Base-by-base conservation (phyloP, 35 echinoderm and acorn worm genomes). In the Hemicentrotus pulcherrimus region DNA sequence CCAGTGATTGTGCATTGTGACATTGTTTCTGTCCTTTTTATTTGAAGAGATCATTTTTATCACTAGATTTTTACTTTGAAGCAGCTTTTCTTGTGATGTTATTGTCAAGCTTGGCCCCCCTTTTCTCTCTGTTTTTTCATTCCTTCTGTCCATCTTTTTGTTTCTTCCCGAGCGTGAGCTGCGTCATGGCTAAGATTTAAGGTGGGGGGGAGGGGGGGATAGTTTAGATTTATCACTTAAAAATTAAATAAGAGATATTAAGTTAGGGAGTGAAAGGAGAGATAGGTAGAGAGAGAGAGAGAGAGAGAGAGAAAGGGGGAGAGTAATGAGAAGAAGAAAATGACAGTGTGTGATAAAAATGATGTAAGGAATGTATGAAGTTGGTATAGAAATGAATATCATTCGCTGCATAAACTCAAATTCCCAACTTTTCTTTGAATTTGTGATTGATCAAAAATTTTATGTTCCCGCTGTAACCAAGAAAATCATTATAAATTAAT, bases 301-400 rank as follows among this genome's bases (percentile, higher is more conserved):
- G 61, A 28, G 61, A 65, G 60, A 65, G 14, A 65, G 60, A 65
- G 60, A 16, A 22, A 28, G 65, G 24, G 65, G 24, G 65, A 78
- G 28, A n/a, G 18, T 2, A 24, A 71, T 71, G 61, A 78, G 5
- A 8, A 78, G 19, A 28, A 8, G 19, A 22, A 28, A 24, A 18
- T 30, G 0, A 28, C 24, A 59, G 52, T 11, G 52, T 1, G 52
- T 12, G 52, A 2, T 59, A 9, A 14, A 16, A 59, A 59, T 59
- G 35, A 10, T 59, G 52, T 59, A 16, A 59, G 52, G 52, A 41
- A 41, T 41, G 2, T 78, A 78, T 28, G 65, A 78, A 78, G 65
- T 78, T 78, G 65, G 65, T 78, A 78, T 78, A 78, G 65, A 78
- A 78, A 78, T 78, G 65, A 78, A 78, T 18, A 78, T 71, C 61